Evolutionary conservation across 2,888 invertebrate genomes (phyloP).

Genomic region (Ormyrus thymus): DNA sequence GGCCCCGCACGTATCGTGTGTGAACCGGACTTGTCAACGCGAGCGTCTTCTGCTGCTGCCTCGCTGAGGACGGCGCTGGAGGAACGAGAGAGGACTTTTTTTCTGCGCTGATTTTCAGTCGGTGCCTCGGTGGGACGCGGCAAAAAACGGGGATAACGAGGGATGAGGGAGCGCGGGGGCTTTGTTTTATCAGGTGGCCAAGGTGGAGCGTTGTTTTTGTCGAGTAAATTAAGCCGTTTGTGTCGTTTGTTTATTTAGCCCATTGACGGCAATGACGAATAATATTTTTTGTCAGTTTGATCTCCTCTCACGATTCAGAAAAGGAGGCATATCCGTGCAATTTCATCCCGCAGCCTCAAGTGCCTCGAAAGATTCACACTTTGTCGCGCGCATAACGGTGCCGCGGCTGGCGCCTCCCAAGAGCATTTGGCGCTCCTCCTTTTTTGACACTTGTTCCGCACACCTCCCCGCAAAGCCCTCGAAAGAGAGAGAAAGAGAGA

Average conservation of each 20-base stretch:
- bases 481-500: conserved; percentile 19
- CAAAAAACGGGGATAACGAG: no score
- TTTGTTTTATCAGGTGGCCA: no score
- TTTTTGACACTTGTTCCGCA: conserved; percentile 13
- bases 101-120: no score
- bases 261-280: neutral
- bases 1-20: conserved; percentile 26
- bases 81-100: no score
- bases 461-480: neutral
- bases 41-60: conserved; percentile 18
- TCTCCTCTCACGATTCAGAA: no score
- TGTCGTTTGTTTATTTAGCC: neutral
- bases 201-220: neutral
- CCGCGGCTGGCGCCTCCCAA: neutral
- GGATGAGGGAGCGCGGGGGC: no score
- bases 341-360: neutral
- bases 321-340: no score
- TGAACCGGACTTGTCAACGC: conserved; percentile 54
- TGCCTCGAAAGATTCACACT: neutral
- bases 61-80: neutral
- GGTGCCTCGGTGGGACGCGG: no score
- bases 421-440: neutral
- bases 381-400: conserved; percentile 30
- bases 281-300: neutral
- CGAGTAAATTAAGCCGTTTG: neutral